Evolutionary conservation across 2,888 invertebrate genomes (phyloP).

Genomic region (Philaethria dido): DNA sequence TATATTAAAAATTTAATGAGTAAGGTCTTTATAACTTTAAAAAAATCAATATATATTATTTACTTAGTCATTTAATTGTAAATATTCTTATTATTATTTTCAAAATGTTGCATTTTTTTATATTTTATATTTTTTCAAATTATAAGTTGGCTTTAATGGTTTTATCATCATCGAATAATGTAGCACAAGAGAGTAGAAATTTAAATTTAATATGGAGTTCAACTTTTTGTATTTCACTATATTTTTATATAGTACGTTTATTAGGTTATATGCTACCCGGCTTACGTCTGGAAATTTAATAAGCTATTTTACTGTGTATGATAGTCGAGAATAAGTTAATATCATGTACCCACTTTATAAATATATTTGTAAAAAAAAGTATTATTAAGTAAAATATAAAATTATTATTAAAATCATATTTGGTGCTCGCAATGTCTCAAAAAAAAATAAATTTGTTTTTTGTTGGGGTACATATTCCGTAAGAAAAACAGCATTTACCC

Average conservation of each 20-base stretch:
- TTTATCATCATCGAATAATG: not conserved
- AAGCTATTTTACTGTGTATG: slow-evolving; percentile 38
- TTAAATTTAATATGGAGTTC: slow-evolving; percentile 7
- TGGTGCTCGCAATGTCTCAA: not conserved
- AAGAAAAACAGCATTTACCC: no score
- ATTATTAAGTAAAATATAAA: not conserved
- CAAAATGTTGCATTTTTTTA: no score
- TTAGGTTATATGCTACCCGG: slow-evolving; percentile 55
- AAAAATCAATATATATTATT: no score
- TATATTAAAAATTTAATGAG: no score
- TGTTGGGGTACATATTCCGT: no score
- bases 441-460: no score
- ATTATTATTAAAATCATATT: not conserved
- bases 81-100: no score
- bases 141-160: not conserved
- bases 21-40: no score
- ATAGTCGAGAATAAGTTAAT: slow-evolving; percentile 9
- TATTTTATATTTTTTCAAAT: not conserved
- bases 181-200: not conserved
- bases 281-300: slow-evolving; percentile 62
- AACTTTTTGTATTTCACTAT: slow-evolving; percentile 6
- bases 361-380: not conserved
- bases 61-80: no score
- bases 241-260: slow-evolving; percentile 48
- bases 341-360: not conserved